Evolutionary conservation across 1,140 invertebrate genomes (phyloP), one percentile per base, ranked within the genome.

Genomic region (Drosophila orena): DNA sequence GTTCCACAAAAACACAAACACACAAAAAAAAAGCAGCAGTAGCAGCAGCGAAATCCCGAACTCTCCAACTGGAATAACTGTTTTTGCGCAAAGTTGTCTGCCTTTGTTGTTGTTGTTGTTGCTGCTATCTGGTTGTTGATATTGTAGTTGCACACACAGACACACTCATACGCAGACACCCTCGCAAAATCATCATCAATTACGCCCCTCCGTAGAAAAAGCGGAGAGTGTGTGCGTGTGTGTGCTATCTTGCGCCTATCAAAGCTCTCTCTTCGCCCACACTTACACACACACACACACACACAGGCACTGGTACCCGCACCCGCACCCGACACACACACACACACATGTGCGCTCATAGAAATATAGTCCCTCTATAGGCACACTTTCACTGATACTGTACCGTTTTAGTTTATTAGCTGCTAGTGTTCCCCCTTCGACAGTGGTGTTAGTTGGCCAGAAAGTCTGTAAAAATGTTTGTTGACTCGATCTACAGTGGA

Each of bases 201-300:
- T 77, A 69, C 64, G 38, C 53, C 30, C 27, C 50, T 42, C 50
- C 59, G 24, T 24, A 59, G 37, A 4, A 38, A 66, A 69, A 24
- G 38, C 30, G 27, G 71, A 42, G 72, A 52, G 58, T 56, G 58
- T 47, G 24, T 49, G 46, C 15, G 46, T 49, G 24, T 44, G 43
- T 60, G 58, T 56, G 72, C 62, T 77, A 77, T 77, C 74, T 77
- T 77, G 73, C 42, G 74, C 74, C 74, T 77, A 77, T 69, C 73
- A 54, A 77, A 77, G 64, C 65, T 68, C 72, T 77, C 53, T 74
- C 38, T 20, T 37, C 42, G 44, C 42, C 52, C 60, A 58, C 35
- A 54, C 54, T 64, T 35, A 55, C 56, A 14, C 7, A 38, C 35
- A 30, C 40, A 55, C 56, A 14, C 7, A 38, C 35, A 30, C 43